Conservation (phyloP, 2,797 vertebrate genomes). For the Microhierax caerulescens region DNA sequence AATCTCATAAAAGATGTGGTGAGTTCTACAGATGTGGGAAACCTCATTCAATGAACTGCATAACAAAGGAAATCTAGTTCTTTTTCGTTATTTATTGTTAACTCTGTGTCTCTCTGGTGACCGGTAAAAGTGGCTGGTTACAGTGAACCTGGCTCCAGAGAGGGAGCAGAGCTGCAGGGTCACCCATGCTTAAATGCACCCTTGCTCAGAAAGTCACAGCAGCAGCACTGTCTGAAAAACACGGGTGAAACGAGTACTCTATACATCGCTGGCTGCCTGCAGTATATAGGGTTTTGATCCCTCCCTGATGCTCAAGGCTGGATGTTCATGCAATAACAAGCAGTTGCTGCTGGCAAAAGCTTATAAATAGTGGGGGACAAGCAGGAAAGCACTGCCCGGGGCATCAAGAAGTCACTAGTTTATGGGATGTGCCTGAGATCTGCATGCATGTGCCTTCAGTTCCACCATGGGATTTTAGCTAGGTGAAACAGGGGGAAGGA, state of each 20-base stretch:
- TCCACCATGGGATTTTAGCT: neutral
- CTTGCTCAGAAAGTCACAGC: neutral
- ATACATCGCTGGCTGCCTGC: neutral
- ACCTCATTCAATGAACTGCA: slow-evolving; percentile 53
- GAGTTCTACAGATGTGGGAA: slow-evolving; percentile 63
- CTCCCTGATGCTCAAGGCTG: neutral
- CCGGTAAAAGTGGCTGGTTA: neutral
- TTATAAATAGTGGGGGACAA: neutral
- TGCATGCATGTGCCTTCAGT: neutral
- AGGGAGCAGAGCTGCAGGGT: neutral
- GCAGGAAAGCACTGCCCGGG: neutral
- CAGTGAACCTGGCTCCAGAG: neutral
- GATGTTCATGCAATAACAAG: neutral
- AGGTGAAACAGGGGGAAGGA: neutral
- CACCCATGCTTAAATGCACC: neutral
- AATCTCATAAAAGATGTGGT: slow-evolving; percentile 70
- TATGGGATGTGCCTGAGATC: neutral
- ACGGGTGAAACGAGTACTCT: neutral
- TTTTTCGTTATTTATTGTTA: slow-evolving; percentile 40
- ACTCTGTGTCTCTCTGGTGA: neutral
- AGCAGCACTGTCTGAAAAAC: neutral
- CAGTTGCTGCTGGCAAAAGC: neutral
- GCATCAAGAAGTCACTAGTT: neutral
- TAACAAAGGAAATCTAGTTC: slow-evolving; percentile 59
- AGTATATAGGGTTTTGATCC: neutral